These are phyloP conservation scores for Limenitis camilla DNA, from an alignment of 2,888 invertebrate species.

Conservation along the genomic window DNA sequence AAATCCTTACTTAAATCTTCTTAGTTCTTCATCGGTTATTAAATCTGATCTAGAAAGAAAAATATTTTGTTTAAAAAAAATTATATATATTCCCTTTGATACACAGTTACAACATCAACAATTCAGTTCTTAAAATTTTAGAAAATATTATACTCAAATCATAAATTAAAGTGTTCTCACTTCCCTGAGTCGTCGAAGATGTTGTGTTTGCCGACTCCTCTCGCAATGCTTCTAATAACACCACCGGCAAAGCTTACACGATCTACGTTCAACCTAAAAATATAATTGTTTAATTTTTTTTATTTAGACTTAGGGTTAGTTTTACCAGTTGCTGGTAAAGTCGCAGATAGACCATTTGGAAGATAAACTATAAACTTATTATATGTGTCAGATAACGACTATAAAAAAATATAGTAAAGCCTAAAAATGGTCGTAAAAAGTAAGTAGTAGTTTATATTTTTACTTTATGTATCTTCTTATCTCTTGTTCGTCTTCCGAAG, in stretches of 20 bases:
- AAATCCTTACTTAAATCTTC: slow-evolving; percentile 14
- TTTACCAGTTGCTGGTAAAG: no score
- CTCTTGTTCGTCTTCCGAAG: slow-evolving; percentile 48
- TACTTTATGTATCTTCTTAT: slow-evolving; percentile 47
- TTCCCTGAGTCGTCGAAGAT: slow-evolving; percentile 33
- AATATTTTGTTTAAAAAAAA: background rate
- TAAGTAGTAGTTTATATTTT: slow-evolving; percentile 5
- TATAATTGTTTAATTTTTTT: no score
- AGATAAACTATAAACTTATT: no score
- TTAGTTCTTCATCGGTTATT: slow-evolving; percentile 41
- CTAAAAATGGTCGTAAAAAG: no score
- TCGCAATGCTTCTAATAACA: slow-evolving; percentile 42
- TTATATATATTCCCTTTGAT: background rate
- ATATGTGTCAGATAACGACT: no score
- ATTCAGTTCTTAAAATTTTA: no score
- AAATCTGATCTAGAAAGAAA: slow-evolving; percentile 33
- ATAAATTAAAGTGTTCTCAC: slow-evolving; percentile 33
- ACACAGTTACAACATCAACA: no score
- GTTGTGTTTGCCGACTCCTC: slow-evolving; percentile 32
- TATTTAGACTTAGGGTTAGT: no score
- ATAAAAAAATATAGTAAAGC: no score
- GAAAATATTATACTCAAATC: no score
- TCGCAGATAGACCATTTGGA: no score
- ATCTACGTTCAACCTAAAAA: slow-evolving; percentile 42
- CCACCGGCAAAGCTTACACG: slow-evolving; percentile 53